A percentile compares a stretch with the other conserved stretches of the same genome.
Conservation (phyloP, 2,113 vertebrate genomes). For the mouse (Mus musculus) region GRCm39 chr6:32461001-32461500, state of each 20-base stretch:
- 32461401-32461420: neutral
- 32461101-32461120: neutral
- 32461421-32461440: conserved; percentile 18
- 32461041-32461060: neutral
- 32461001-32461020: rapidly evolving
- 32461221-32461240: neutral
- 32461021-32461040: neutral
- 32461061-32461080: neutral
- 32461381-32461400: neutral
- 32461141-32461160: neutral
- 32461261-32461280: neutral
- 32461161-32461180: neutral
- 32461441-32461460: neutral
- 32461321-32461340: neutral
- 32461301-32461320: neutral
- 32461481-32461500: neutral
- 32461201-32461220: conserved; percentile 10
- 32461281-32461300: neutral
- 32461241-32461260: neutral
- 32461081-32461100: neutral
- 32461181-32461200: neutral
- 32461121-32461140: neutral
- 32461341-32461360: neutral
- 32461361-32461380: neutral
- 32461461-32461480: neutral